Conservation (phyloP, 2,113 vertebrate genomes). For the Otolemur garnettii region DNA sequence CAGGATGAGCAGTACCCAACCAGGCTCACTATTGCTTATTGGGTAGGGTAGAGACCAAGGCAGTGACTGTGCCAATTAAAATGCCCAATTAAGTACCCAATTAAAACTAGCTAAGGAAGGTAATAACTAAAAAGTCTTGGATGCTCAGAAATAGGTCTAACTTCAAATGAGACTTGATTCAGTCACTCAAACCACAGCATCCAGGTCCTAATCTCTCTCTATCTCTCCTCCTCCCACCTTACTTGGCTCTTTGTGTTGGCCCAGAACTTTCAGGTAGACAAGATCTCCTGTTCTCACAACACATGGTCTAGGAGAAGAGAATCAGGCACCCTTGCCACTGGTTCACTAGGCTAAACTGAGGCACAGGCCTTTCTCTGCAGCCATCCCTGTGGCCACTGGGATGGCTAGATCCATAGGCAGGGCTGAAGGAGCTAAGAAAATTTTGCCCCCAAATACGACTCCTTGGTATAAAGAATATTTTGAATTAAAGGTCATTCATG, state of each 20-base stretch:
- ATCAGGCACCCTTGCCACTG: neutral
- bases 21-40: neutral
- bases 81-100: neutral
- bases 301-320: neutral
- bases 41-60: neutral
- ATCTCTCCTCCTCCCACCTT: neutral
- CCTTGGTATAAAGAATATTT: too few relatives aligned
- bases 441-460: too few relatives aligned
- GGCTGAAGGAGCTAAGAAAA: neutral
- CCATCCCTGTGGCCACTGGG: neutral
- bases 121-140: neutral
- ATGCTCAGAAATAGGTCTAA: conserved; percentile 22
- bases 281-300: neutral
- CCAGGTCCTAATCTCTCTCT: neutral
- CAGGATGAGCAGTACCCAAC: too few relatives aligned
- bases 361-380: neutral
- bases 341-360: neutral
- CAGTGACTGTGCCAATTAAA: neutral
- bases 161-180: neutral
- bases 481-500: too few relatives aligned
- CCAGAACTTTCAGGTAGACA: neutral
- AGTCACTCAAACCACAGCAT: neutral
- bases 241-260: neutral
- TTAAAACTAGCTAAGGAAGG: neutral
- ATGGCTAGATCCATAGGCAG: neutral